Conservation (phyloP, 2,113 vertebrate genomes). For the Corythoichthys intestinalis region DNA sequence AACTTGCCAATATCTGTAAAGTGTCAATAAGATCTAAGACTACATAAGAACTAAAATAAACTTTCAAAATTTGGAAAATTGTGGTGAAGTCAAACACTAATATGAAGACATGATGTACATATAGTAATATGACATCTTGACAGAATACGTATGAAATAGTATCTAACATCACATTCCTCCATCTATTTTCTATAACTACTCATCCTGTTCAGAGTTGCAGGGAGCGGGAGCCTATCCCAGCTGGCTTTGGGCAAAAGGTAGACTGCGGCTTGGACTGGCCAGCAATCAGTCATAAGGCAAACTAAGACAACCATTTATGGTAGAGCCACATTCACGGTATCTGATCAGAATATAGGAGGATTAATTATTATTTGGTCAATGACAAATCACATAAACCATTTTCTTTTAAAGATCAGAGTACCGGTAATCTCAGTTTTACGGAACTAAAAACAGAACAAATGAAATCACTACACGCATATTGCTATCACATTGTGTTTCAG, state of each 20-base stretch:
- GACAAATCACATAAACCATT: not conserved
- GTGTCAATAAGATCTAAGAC: conserved; percentile 36
- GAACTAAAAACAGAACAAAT: not conserved
- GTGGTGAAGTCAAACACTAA: conserved; percentile 11
- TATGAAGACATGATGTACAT: not conserved
- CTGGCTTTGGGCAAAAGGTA: too few relatives aligned
- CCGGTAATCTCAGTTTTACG: not conserved
- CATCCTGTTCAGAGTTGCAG: not conserved
- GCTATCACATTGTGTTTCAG: too few relatives aligned
- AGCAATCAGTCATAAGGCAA: too few relatives aligned
- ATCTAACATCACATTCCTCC: not conserved
- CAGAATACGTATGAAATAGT: not conserved
- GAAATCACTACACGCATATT: not conserved
- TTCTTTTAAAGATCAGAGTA: not conserved
- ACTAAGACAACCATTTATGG: too few relatives aligned
- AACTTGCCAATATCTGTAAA: conserved; percentile 32
- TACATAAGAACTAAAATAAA: too few relatives aligned
- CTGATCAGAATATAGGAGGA: too few relatives aligned
- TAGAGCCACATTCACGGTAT: too few relatives aligned
- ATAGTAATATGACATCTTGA: not conserved
- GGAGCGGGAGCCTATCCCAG: not conserved
- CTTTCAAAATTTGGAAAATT: conserved; percentile 20
- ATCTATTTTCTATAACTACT: not conserved
- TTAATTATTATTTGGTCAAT: too few relatives aligned
- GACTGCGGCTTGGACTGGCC: too few relatives aligned